Percentiles rank a stretch among this genome's conserved stretches.
Conservation (phyloP, 2,888 invertebrate genomes). For the Lymantria monacha region DNA sequence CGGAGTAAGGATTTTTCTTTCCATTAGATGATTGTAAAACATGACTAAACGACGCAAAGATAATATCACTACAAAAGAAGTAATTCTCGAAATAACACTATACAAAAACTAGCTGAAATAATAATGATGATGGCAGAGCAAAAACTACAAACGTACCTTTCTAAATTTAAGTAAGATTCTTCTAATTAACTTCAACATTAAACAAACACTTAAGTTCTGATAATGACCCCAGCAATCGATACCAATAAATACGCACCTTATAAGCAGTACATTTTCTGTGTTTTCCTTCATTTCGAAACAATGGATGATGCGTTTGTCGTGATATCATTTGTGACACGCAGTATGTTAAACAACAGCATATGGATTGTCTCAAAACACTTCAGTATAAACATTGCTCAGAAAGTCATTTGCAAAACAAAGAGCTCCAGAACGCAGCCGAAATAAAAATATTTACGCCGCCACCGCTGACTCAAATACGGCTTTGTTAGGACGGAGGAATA, state of each 20-base stretch:
- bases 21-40: no score
- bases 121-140: no score
- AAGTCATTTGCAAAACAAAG: conserved; percentile 79
- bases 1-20: no score
- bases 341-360: conserved; percentile 52
- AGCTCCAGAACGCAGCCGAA: conserved; percentile 57
- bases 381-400: conserved; percentile 55
- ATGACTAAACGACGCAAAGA: no score
- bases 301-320: conserved; percentile 34
- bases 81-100: no score
- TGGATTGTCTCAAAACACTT: conserved; percentile 62
- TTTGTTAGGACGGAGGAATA: conserved; percentile 69
- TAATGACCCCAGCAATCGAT: no score
- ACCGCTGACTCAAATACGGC: conserved; percentile 68
- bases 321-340: conserved; percentile 46
- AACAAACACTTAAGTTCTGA: no score
- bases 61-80: no score
- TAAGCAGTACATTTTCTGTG: conserved; percentile 28
- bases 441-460: conserved; percentile 78
- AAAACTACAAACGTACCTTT: no score
- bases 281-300: conserved; percentile 34
- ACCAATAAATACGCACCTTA: background rate
- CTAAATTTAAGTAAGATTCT: no score
- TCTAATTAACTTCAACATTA: no score
- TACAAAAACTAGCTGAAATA: no score